A percentile compares a stretch with the other conserved stretches of the same genome.
Evolutionary conservation across 2,113 vertebrate species (phyloP).

Genomic region (Trogon surrucura): DNA sequence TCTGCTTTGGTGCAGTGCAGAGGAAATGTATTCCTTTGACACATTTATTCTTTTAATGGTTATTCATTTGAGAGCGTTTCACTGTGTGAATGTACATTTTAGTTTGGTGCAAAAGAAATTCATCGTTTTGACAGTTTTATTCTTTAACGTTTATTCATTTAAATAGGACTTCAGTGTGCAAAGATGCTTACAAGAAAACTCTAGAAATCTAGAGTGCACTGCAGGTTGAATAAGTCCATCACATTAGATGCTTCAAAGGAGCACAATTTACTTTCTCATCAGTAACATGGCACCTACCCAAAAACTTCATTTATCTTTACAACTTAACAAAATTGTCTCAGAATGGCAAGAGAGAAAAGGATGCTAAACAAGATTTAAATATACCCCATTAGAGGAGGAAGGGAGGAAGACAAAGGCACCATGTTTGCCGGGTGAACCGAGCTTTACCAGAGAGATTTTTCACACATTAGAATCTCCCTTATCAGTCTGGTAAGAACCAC

Average conservation of each 20-base stretch:
- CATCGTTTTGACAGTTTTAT: constrained; percentile 59
- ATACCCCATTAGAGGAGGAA: neutral
- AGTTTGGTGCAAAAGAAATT: constrained; percentile 47
- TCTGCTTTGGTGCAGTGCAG: constrained; percentile 43
- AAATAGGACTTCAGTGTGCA: neutral
- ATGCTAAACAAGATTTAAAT: neutral
- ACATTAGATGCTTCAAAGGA: neutral
- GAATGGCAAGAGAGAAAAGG: neutral
- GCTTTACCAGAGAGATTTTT: neutral
- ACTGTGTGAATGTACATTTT: constrained; percentile 39
- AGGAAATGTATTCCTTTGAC: constrained; percentile 70
- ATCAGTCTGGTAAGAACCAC: neutral
- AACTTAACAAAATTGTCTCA: neutral
- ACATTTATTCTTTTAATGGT: constrained; percentile 73
- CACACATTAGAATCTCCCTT: neutral
- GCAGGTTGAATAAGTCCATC: neutral
- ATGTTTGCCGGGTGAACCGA: neutral
- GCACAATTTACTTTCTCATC: neutral
- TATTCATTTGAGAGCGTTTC: constrained; percentile 67
- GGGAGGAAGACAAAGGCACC: accelerated
- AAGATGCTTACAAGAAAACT: constrained; percentile 20
- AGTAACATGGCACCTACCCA: neutral
- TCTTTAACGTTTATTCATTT: constrained; percentile 43
- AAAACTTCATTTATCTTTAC: neutral
- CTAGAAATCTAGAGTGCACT: neutral